These are phyloP conservation scores for Stomatorhinus ivindoensis DNA, from an alignment of 2,113 vertebrate genomes.

Conservation along the genomic window DNA sequence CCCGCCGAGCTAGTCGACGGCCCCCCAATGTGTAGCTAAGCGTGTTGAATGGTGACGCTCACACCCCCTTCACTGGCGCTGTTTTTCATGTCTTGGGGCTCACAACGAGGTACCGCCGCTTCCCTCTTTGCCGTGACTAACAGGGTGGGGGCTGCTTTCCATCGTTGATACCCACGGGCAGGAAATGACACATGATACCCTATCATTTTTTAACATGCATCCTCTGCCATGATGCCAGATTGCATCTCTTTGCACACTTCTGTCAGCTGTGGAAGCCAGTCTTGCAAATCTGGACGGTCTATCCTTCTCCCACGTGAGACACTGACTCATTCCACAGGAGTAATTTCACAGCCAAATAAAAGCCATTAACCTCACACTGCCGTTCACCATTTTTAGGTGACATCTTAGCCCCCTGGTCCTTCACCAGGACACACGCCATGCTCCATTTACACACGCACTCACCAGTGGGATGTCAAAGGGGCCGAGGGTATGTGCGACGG, in stretches of 20 bases:
- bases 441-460: constrained; percentile 11
- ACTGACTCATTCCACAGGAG: neutral
- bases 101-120: neutral
- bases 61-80: neutral
- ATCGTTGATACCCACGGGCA: neutral
- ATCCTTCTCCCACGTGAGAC: neutral
- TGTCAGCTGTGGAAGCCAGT: neutral
- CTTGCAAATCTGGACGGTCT: neutral
- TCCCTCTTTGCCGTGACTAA: neutral
- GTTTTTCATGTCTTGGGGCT: neutral
- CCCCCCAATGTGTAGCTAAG: neutral
- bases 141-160: neutral
- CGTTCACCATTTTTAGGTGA: neutral
- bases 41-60: neutral
- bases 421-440: neutral
- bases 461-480: constrained; percentile 58
- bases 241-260: neutral
- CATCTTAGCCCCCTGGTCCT: neutral
- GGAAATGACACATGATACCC: neutral
- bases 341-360: neutral
- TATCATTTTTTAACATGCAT: neutral
- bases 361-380: neutral
- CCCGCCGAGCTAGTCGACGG: neutral
- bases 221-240: neutral
- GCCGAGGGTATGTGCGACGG: constrained; percentile 53